Percentiles rank a stretch among this genome's conserved stretches.
These are phyloP conservation scores for Dryomyza anilis DNA, from an alignment of 2,888 invertebrate species.

Conservation along the genomic window DNA sequence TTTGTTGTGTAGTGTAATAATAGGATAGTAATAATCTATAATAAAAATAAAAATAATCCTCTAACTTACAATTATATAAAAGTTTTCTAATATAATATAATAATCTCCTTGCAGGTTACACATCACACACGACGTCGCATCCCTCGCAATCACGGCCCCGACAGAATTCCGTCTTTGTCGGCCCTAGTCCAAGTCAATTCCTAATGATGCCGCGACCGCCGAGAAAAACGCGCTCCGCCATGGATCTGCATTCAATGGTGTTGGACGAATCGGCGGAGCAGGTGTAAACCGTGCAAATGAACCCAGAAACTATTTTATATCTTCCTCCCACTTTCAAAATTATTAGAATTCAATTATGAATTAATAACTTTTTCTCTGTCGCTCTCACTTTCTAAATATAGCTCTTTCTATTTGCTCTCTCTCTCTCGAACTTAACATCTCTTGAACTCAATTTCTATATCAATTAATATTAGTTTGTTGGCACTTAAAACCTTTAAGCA, in stretches of 20 bases:
- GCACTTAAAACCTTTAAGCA: not conserved
- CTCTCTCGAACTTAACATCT: not conserved
- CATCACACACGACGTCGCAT: constrained; percentile 40
- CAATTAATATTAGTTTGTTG: not conserved
- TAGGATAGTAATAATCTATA: too few species aligned
- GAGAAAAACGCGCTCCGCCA: constrained; percentile 80
- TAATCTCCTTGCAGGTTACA: constrained; percentile 61
- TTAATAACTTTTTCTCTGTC: not conserved
- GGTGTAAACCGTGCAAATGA: too few species aligned
- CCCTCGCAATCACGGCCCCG: constrained; percentile 62
- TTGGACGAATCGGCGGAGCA: constrained; percentile 61
- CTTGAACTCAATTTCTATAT: not conserved
- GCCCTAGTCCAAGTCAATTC: constrained; percentile 67
- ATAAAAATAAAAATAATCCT: too few species aligned
- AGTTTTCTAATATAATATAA: too few species aligned
- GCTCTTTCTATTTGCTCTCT: not conserved
- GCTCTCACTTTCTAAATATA: not conserved
- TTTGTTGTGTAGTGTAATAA: too few species aligned
- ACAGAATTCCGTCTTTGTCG: constrained; percentile 88
- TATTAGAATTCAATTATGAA: not conserved
- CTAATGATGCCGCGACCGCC: constrained; percentile 71
- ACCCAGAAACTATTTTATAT: not conserved
- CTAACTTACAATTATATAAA: too few species aligned
- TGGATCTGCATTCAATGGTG: constrained; percentile 79
- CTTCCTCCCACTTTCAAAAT: not conserved